Evolutionary conservation across 37 sponge, comb jelly and placozoan species (phyloP).

Genomic region (Ianthella basta): DNA sequence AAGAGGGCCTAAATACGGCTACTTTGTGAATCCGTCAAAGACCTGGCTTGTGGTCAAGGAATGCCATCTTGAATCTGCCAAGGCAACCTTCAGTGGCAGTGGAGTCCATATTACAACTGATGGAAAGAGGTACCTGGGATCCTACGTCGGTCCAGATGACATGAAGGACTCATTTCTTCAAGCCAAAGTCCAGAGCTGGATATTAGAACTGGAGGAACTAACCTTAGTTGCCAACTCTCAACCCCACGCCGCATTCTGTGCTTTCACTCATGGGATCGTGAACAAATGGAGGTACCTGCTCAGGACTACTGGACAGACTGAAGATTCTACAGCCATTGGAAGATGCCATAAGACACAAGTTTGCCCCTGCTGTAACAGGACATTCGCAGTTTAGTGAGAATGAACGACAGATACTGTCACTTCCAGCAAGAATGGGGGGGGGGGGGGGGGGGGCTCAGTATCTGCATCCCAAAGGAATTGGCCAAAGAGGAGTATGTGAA

Average conservation of each 20-base stretch:
- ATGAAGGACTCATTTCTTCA: neutral
- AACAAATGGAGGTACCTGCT: constrained; percentile 4
- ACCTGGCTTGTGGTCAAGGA: constrained; percentile 16
- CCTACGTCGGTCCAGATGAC: neutral
- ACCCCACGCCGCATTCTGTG: constrained; percentile 2
- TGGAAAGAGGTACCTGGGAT: constrained; percentile 11
- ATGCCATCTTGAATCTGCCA: constrained; percentile 3
- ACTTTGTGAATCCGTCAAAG: constrained; percentile 19
- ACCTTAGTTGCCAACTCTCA: neutral
- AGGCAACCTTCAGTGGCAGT: neutral
- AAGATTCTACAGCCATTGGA: neutral
- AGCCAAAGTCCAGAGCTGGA: no score
- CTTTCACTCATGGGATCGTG: neutral
- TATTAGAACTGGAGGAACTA: no score
- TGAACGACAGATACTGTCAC: neutral
- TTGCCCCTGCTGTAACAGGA: neutral
- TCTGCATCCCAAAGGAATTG: neutral
- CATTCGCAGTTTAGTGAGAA: neutral
- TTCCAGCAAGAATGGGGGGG: no score
- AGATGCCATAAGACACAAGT: neutral
- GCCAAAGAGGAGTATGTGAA: neutral
- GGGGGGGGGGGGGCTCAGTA: neutral
- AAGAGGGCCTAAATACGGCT: no score
- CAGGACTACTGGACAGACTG: neutral
- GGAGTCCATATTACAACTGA: constrained; percentile 1